These are phyloP conservation scores for Cremastinae sp. DNA, from an alignment of 2,888 invertebrate genomes.

Conservation along the genomic window DNA sequence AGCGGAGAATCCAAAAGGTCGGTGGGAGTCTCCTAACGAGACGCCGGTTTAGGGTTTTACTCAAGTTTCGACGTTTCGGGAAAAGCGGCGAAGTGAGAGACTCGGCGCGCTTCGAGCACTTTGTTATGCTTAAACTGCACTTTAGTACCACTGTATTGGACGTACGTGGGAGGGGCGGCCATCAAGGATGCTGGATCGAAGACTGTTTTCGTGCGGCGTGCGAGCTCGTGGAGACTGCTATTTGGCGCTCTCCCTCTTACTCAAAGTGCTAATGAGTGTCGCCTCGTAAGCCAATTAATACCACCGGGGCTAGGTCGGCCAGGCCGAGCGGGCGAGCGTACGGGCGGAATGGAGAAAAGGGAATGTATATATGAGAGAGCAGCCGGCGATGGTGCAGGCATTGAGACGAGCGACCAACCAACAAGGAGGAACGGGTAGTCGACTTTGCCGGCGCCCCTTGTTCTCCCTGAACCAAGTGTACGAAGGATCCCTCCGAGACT, in stretches of 20 bases:
- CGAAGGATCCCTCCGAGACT: slow-evolving; percentile 68
- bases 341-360: slow-evolving; percentile 37
- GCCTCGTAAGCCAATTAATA: slow-evolving; percentile 81
- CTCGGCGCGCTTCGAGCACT: neutral
- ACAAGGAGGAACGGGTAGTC: slow-evolving; percentile 54
- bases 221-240: slow-evolving; percentile 7
- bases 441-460: slow-evolving; percentile 30
- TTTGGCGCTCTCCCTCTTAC: slow-evolving; percentile 67
- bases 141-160: slow-evolving; percentile 8
- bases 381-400: slow-evolving; percentile 40
- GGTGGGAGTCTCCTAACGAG: neutral
- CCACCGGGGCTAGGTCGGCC: slow-evolving; percentile 65
- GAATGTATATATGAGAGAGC: slow-evolving; percentile 38
- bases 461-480: slow-evolving; percentile 61
- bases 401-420: slow-evolving; percentile 54
- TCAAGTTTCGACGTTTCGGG: neutral
- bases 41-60: neutral
- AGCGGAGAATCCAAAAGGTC: no score
- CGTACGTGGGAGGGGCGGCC: slow-evolving; percentile 4
- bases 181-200: slow-evolving; percentile 6
- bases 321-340: slow-evolving; percentile 38
- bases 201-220: slow-evolving; percentile 19
- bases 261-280: slow-evolving; percentile 81
- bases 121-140: slow-evolving; percentile 18
- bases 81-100: slow-evolving; percentile 3